Evolutionary conservation across 1,140 invertebrate species (phyloP), one percentile per base, ranked within the genome.

Genomic region (Elysia chlorotica): DNA sequence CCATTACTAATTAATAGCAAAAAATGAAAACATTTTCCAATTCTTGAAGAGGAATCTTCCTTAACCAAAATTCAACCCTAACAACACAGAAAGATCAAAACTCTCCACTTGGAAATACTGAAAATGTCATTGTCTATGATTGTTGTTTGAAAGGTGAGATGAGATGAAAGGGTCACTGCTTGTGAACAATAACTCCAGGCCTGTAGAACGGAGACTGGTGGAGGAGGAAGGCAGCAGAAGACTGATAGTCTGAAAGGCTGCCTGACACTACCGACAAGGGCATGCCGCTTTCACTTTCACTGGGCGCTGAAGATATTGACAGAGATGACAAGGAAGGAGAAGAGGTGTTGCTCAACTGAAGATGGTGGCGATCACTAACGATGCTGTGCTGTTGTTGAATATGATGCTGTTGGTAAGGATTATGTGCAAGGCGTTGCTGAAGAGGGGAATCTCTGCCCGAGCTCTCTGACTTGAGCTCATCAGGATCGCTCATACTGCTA

Each of bases 391-490:
- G 72, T 61, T 41, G 76, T 57, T 65, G 65, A 41, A 36, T 71
- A 66, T 28, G 76, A 68, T 76, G 73, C 53, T 53, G 74, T 57
- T 68, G 76, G 69, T 66, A 59, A 23, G 74, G 69, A n/a, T n/a
- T n/a, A n/a, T n/a, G n/a, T n/a, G n/a, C n/a, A n/a, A n/a, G n/a
- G n/a, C n/a, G n/a, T n/a, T n/a, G 73, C 25, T 76, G 71, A 17
- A 56, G 53, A 10, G 82, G 83, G 4, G 81, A 81, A 37, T 81
- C 82, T 33, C 75, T 75, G 21, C 81, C 81, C 4, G 82, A 83
- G 65, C 75, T 72, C 36, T 81, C 78, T 23, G 78, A 83, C 38
- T 78, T 74, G 0, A 65, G 48, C 56, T 83, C 81, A 30, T 84
- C 83, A n/a, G 66, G 76, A 69, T 82, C 83, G 36, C 65, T 76